These are phyloP conservation scores for Drosophila pruinosa DNA, from an alignment of 1,140 invertebrate species.

Conservation along the genomic window DNA sequence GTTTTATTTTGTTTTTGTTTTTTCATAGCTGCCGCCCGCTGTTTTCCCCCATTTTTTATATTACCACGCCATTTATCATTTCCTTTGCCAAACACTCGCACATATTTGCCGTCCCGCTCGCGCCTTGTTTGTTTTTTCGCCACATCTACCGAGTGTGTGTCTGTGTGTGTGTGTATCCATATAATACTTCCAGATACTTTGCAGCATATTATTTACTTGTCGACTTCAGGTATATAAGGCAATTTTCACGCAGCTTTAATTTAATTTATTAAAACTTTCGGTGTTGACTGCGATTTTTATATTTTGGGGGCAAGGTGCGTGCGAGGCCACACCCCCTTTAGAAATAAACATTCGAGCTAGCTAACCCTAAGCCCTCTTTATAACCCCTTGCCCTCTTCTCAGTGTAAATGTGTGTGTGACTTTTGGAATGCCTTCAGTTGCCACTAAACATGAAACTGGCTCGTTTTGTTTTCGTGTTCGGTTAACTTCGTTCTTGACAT, in stretches of 20 bases:
- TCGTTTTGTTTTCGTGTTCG: slow-evolving; percentile 78
- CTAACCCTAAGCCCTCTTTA: neutral
- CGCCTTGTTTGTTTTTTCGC: slow-evolving; percentile 27
- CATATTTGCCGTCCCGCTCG: slow-evolving; percentile 23
- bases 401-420: neutral
- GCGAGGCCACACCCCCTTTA: slow-evolving; percentile 49
- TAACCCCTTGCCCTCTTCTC: slow-evolving; percentile 1
- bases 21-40: slow-evolving; percentile 69
- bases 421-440: slow-evolving; percentile 53
- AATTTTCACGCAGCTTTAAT: slow-evolving; percentile 77
- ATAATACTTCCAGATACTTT: slow-evolving; percentile 55
- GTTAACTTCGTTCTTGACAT: slow-evolving; percentile 74
- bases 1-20: slow-evolving; percentile 35
- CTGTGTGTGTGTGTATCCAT: slow-evolving; percentile 16
- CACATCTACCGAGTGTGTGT: neutral
- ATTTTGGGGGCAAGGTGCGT: slow-evolving; percentile 50
- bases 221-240: slow-evolving; percentile 63
- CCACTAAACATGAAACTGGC: slow-evolving; percentile 63
- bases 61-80: slow-evolving; percentile 82
- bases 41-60: slow-evolving; percentile 78
- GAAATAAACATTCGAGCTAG: neutral
- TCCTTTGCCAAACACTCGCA: slow-evolving; percentile 69
- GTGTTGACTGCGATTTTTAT: slow-evolving; percentile 44
- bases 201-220: slow-evolving; percentile 52
- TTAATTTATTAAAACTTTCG: slow-evolving; percentile 76